Evolutionary conservation across 2,888 invertebrate genomes (phyloP).

Genomic region (Trissonchulus latispiculum): DNA sequence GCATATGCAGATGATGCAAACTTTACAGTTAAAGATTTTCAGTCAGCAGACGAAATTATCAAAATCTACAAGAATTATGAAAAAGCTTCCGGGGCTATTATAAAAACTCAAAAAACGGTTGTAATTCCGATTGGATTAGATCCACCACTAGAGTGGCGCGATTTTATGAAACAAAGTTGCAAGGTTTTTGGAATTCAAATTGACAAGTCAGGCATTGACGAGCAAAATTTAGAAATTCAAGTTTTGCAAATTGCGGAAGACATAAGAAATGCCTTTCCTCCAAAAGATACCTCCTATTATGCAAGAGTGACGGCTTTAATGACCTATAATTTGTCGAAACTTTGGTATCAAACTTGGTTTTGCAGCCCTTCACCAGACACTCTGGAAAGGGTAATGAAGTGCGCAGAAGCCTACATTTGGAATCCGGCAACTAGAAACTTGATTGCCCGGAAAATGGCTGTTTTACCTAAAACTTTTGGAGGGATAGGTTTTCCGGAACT

Average conservation of each 20-base stretch:
- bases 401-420: background rate
- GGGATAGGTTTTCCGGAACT: background rate
- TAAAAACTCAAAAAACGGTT: conserved; percentile 7
- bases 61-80: background rate
- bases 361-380: background rate
- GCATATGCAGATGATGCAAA: conserved; percentile 12
- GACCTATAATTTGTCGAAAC: background rate
- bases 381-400: background rate
- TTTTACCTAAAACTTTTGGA: background rate
- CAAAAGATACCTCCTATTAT: background rate
- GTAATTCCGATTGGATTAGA: too few species aligned
- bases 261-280: background rate
- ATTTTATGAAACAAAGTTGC: too few species aligned
- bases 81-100: background rate
- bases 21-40: background rate
- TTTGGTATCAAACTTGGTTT: background rate
- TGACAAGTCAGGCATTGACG: too few species aligned
- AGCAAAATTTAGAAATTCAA: too few species aligned
- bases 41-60: background rate
- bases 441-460: background rate
- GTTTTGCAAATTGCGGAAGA: background rate
- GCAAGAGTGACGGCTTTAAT: background rate
- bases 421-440: background rate
- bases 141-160: background rate
- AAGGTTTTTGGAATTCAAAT: too few species aligned